These are phyloP conservation scores for Neodiprion fabricii DNA, from an alignment of 1,140 invertebrate genomes.

Conservation along the genomic window DNA sequence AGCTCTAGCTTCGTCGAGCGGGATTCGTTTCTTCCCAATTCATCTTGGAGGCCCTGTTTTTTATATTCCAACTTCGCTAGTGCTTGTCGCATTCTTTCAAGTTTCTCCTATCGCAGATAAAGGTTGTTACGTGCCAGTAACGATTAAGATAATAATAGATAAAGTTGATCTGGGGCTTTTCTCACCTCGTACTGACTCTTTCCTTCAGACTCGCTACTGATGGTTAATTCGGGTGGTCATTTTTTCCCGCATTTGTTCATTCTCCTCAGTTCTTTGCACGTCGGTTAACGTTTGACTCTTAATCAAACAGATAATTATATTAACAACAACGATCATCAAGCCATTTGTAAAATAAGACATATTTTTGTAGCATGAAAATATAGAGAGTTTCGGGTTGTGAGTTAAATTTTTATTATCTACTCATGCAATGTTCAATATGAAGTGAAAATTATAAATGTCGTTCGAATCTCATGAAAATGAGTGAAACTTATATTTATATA, in stretches of 20 bases:
- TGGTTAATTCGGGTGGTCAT: slow-evolving; percentile 75
- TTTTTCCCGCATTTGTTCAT: slow-evolving; percentile 78
- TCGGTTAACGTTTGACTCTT: no score
- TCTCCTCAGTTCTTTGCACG: slow-evolving; percentile 75
- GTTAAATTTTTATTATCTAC: no score
- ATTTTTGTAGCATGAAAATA: no score
- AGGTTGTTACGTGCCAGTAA: slow-evolving; percentile 24
- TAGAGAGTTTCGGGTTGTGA: no score
- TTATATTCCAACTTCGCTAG: slow-evolving; percentile 78
- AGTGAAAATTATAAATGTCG: no score
- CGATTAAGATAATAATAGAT: slow-evolving; percentile 5
- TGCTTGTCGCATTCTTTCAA: slow-evolving; percentile 73
- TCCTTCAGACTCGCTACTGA: slow-evolving; percentile 76
- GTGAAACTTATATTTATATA: no score
- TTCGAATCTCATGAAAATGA: no score
- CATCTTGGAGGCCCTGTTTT: slow-evolving; percentile 79
- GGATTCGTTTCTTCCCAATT: slow-evolving; percentile 77
- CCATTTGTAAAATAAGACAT: no score
- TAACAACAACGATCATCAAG: no score
- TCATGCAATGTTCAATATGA: no score
- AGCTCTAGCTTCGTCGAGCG: slow-evolving; percentile 85
- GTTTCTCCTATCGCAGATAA: slow-evolving; percentile 65
- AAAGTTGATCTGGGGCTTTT: no score
- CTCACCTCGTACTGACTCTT: slow-evolving; percentile 75
- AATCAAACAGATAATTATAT: no score